Evolutionary conservation across 2,113 vertebrate genomes (phyloP).

Genomic region (Campylomormyrus numenius): DNA sequence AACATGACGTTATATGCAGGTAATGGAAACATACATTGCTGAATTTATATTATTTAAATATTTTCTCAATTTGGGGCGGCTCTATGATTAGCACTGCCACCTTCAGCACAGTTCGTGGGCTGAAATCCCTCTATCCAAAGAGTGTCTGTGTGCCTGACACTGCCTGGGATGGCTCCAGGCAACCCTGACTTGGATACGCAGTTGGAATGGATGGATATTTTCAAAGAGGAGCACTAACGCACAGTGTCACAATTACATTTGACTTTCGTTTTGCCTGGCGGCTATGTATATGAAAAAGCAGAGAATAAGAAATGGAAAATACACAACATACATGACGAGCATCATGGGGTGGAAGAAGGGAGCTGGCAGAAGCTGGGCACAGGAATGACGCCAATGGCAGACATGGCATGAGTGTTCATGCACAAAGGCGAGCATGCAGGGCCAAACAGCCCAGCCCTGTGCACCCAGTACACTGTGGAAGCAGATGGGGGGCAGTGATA

Average conservation of each 20-base stretch:
- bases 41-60: not conserved
- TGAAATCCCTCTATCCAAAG: not conserved
- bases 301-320: not conserved
- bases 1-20: not conserved
- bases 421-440: not conserved
- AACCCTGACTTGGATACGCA: not conserved
- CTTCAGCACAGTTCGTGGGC: not conserved
- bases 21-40: not conserved
- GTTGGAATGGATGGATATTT: not conserved
- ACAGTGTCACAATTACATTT: not conserved
- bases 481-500: not conserved
- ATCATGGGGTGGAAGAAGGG: not conserved
- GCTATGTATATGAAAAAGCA: not conserved
- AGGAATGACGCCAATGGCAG: not conserved
- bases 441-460: not conserved
- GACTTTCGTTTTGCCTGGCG: not conserved
- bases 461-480: not conserved
- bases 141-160: not conserved
- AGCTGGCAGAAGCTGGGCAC: not conserved
- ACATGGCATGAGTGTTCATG: not conserved
- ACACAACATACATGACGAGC: not conserved
- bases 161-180: not conserved
- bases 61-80: not conserved
- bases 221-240: not conserved
- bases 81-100: not conserved